phyloP scores from a whole-genome alignment of 1,140 invertebrate genomes.

The Lethrus apterus region DNA sequence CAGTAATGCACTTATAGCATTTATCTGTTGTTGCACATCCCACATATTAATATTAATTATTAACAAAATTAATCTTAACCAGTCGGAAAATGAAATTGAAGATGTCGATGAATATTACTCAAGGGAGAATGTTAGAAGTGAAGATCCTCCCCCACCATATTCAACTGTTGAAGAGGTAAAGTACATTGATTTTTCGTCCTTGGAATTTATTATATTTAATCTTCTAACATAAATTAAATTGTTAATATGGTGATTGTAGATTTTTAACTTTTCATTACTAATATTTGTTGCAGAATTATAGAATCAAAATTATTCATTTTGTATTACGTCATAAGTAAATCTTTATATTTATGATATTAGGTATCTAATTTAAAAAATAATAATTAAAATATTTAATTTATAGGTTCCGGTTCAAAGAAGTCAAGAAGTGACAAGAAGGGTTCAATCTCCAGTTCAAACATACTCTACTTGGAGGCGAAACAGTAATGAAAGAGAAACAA shows the following conservation, averaged over 20 bases:
- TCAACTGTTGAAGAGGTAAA: constrained; percentile 7
- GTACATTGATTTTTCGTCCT: background rate
- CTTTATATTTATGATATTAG: no score
- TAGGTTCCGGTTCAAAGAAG: no score
- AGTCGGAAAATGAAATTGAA: constrained; percentile 33
- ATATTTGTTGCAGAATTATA: no score
- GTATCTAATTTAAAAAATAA: no score
- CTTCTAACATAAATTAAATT: no score
- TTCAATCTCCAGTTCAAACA: constrained; percentile 32
- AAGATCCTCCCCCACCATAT: constrained; percentile 1
- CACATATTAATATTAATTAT: constrained; percentile 7
- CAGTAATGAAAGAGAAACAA: constrained; percentile 32
- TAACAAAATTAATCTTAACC: constrained; percentile 12
- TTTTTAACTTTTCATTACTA: constrained; percentile 3
- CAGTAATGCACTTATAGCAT: no score
- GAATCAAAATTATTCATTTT: no score
- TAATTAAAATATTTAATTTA: no score
- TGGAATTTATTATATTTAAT: background rate
- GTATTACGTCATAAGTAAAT: no score
- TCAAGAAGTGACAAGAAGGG: constrained; percentile 23
- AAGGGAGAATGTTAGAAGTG: constrained; percentile 23
- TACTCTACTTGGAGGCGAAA: constrained; percentile 31
- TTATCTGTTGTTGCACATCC: no score
- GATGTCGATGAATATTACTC: constrained; percentile 33
- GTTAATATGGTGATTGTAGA: background rate